Evolutionary conservation across 2,797 vertebrate species (phyloP).

Genomic region (Alexandromys oeconomus): DNA sequence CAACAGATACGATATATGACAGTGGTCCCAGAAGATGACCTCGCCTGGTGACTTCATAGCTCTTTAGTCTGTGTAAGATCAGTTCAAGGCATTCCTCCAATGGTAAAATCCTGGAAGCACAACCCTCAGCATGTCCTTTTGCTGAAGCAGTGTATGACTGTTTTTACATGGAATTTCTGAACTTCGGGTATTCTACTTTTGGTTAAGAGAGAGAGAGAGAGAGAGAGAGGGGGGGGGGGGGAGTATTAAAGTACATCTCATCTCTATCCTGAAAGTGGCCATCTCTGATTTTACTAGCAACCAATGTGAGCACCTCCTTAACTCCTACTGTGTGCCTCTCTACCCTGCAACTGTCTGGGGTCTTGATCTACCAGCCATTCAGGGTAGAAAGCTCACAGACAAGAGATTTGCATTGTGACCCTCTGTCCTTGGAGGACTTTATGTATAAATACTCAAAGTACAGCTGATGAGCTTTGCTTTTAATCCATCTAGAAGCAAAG

Average conservation of each 20-base stretch:
- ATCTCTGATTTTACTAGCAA: not conserved
- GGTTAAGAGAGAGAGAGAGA: not conserved
- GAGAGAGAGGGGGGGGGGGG: too few species aligned
- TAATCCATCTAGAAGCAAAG: constrained; percentile 24
- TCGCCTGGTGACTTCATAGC: not conserved
- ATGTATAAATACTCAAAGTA: not conserved
- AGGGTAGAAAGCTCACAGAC: not conserved
- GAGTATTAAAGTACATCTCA: not conserved
- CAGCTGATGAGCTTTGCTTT: constrained; percentile 34
- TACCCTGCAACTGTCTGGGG: not conserved
- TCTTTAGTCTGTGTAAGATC: not conserved
- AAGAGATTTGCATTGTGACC: not conserved
- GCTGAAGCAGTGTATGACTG: not conserved
- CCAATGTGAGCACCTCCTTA: rapidly evolving
- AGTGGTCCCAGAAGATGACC: not conserved
- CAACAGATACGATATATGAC: not conserved
- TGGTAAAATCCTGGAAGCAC: not conserved
- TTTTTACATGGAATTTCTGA: not conserved
- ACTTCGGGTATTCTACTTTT: not conserved
- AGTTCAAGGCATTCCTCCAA: not conserved
- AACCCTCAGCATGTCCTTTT: not conserved
- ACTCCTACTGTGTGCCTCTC: too few species aligned
- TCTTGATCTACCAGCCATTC: not conserved
- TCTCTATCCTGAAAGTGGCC: not conserved
- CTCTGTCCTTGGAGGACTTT: not conserved